phyloP scores from a whole-genome alignment of 2,113 vertebrate genomes.

The Eulemur macaco region DNA sequence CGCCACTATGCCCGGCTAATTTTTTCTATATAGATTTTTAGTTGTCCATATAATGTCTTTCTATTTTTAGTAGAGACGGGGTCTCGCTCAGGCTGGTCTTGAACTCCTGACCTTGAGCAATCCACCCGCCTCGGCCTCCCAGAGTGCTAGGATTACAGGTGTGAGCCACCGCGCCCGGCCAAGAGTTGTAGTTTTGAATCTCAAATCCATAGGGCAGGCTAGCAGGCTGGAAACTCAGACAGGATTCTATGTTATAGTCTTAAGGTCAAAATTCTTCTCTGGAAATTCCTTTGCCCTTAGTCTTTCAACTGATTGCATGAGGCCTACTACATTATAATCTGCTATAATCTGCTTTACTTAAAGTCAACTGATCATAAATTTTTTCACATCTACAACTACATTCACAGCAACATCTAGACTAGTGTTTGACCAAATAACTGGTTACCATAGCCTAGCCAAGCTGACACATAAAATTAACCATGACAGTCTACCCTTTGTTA shows the following conservation, averaged over 20 bases:
- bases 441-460: neutral
- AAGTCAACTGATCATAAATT: neutral
- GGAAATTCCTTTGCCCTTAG: neutral
- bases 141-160: no score
- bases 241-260: neutral
- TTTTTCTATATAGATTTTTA: no score
- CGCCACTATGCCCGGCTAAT: no score
- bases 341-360: neutral
- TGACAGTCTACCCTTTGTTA: neutral
- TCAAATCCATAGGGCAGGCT: neutral
- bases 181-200: neutral
- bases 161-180: no score
- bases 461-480: neutral
- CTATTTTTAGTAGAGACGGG: no score
- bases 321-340: neutral
- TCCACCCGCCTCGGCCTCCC: no score
- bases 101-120: no score
- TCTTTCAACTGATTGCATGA: neutral
- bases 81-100: no score
- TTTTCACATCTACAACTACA: neutral
- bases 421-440: neutral
- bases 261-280: neutral
- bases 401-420: neutral
- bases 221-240: neutral
- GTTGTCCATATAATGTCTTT: no score